Percentiles rank a stretch among this genome's conserved stretches.
phyloP scores from a whole-genome alignment of 1,140 invertebrate genomes.

The Stratiolaelaps scimitus region DNA sequence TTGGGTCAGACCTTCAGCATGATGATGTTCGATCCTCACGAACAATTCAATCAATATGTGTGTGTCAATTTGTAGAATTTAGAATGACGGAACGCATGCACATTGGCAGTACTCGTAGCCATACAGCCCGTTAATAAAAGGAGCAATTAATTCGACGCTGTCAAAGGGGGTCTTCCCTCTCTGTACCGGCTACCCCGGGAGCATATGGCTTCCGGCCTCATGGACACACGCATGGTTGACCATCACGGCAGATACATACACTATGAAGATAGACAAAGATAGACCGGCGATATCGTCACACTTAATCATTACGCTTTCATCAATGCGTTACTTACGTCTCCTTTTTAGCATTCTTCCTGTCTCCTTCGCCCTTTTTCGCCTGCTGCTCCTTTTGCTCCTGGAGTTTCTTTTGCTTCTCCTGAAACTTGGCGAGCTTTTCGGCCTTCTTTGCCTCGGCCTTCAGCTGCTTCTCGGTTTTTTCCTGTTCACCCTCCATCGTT shows the following conservation, averaged over 20 bases:
- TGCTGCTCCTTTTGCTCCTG: slow-evolving; percentile 40
- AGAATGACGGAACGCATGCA: too few relatives aligned
- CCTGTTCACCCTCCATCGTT: slow-evolving; percentile 35
- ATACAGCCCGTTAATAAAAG: too few relatives aligned
- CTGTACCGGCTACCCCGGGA: slow-evolving; percentile 29
- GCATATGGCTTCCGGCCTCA: slow-evolving; percentile 11
- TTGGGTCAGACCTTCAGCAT: too few relatives aligned
- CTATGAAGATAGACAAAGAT: not conserved
- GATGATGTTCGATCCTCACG: too few relatives aligned
- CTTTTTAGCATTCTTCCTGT: slow-evolving; percentile 38
- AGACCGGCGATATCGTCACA: not conserved
- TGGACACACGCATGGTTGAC: not conserved
- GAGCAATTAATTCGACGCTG: too few relatives aligned
- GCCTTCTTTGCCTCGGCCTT: slow-evolving; percentile 78
- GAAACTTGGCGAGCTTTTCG: slow-evolving; percentile 78
- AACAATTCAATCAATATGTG: too few relatives aligned
- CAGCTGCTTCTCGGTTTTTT: slow-evolving; percentile 70
- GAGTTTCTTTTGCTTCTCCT: slow-evolving; percentile 61
- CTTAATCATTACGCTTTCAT: not conserved
- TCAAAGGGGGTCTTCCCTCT: slow-evolving; percentile 31
- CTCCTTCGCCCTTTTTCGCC: slow-evolving; percentile 45
- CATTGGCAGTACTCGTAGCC: too few relatives aligned
- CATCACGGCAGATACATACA: not conserved
- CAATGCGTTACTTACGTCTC: slow-evolving; percentile 42
- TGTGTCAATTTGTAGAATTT: too few relatives aligned